Percentiles rank a stretch among this genome's conserved stretches.
Evolutionary conservation across 2,113 vertebrate species (phyloP).

Genomic region (Porphyrio hochstetteri): DNA sequence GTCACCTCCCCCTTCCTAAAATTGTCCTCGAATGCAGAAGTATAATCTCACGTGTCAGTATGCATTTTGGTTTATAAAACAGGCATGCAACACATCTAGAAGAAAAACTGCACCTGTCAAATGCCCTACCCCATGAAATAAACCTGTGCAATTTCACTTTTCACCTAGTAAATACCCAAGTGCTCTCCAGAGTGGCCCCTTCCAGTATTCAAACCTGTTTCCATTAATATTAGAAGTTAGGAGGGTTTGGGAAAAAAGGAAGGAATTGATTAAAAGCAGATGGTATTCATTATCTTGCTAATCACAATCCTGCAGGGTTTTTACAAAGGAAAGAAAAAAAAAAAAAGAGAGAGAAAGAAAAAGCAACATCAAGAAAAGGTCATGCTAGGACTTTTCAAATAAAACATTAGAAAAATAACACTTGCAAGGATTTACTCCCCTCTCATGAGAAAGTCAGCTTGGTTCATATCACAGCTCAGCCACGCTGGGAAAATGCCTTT

Average conservation of each 20-base stretch:
- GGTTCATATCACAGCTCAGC: slow-evolving; percentile 48
- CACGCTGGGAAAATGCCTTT: slow-evolving; percentile 37
- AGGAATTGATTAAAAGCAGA: slow-evolving; percentile 82
- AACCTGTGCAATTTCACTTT: slow-evolving; percentile 81
- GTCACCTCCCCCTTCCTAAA: background rate
- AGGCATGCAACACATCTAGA: slow-evolving; percentile 74
- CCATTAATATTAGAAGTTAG: slow-evolving; percentile 81
- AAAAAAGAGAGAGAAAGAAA: slow-evolving; percentile 35
- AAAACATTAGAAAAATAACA: slow-evolving; percentile 65
- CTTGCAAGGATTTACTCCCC: slow-evolving; percentile 52
- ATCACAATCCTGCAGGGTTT: slow-evolving; percentile 72
- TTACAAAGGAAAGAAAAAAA: slow-evolving; percentile 40
- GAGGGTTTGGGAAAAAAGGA: slow-evolving; percentile 78
- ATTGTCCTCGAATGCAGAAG: slow-evolving; percentile 47
- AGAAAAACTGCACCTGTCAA: slow-evolving; percentile 85
- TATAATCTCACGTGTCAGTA: slow-evolving; percentile 65
- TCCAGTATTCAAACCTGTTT: slow-evolving; percentile 80
- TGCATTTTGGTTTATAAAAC: slow-evolving; percentile 76
- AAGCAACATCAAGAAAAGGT: slow-evolving; percentile 71
- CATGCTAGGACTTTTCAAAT: slow-evolving; percentile 67
- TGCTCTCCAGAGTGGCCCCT: slow-evolving; percentile 74
- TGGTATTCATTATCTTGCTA: slow-evolving; percentile 80
- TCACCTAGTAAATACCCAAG: slow-evolving; percentile 83
- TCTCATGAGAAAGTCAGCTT: slow-evolving; percentile 59
- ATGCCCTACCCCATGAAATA: slow-evolving; percentile 73